A percentile compares a stretch with the other conserved stretches of the same genome.
phyloP scores from a whole-genome alignment of 2,797 vertebrate species.

The Acrossocheilus fasciatus region DNA sequence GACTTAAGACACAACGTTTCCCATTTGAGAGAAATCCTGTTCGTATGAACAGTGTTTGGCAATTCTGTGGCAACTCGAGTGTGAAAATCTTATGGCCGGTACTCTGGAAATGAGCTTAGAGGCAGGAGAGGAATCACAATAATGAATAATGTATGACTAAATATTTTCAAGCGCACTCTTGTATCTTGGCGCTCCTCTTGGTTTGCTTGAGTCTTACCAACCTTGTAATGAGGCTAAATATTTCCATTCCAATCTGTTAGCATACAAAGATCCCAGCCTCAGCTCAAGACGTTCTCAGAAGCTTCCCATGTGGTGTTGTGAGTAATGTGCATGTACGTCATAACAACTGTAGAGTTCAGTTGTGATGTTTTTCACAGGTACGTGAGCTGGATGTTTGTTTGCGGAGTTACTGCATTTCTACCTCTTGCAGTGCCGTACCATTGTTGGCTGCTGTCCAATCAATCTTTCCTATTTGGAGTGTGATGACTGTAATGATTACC shows the following conservation, averaged over 20 bases:
- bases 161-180: slow-evolving; percentile 61
- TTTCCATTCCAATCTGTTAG: slow-evolving; percentile 59
- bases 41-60: slow-evolving; percentile 59
- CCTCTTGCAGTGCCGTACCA: neutral
- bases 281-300: slow-evolving; percentile 27
- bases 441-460: slow-evolving; percentile 38
- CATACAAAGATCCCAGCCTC: slow-evolving; percentile 49
- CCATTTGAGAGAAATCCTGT: slow-evolving; percentile 50
- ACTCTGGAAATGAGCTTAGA: slow-evolving; percentile 58
- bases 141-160: slow-evolving; percentile 69
- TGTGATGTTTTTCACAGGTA: slow-evolving; percentile 26
- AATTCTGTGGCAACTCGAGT: slow-evolving; percentile 60
- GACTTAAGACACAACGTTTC: slow-evolving; percentile 45
- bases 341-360: slow-evolving; percentile 30
- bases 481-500: slow-evolving; percentile 12
- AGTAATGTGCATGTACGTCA: slow-evolving; percentile 34
- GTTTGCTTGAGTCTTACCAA: slow-evolving; percentile 58
- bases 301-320: slow-evolving; percentile 23
- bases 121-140: slow-evolving; percentile 53
- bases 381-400: slow-evolving; percentile 33
- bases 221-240: slow-evolving; percentile 62
- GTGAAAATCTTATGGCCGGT: slow-evolving; percentile 60
- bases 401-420: neutral
- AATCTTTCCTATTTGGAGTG: slow-evolving; percentile 38
- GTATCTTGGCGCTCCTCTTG: slow-evolving; percentile 51